Conservation (phyloP, 2,888 invertebrate genomes). For the Thyatira batis region DNA sequence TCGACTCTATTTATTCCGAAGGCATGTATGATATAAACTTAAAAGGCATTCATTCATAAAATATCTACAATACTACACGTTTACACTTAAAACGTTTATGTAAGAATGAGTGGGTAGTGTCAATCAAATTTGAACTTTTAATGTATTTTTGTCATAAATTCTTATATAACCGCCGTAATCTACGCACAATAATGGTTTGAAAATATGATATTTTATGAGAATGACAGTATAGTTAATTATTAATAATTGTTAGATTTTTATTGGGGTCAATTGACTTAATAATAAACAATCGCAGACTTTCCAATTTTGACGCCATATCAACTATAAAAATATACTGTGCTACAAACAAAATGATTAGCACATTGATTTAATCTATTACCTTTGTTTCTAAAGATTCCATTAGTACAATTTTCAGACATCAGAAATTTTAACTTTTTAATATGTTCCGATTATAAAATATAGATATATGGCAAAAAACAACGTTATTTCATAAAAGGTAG, state of each 20-base stretch:
- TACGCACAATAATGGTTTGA: background rate
- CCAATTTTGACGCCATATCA: background rate
- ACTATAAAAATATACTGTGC: background rate
- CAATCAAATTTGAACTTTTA: background rate
- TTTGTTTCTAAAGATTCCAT: too few species aligned
- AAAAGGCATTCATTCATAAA: background rate
- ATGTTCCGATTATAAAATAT: too few species aligned
- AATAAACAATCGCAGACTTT: conserved; percentile 1
- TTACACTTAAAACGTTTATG: background rate
- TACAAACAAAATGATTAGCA: too few species aligned
- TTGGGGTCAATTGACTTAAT: background rate
- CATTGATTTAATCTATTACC: too few species aligned
- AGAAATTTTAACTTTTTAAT: too few species aligned
- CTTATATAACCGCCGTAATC: background rate
- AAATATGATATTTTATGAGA: background rate
- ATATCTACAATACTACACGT: background rate
- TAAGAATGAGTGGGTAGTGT: background rate
- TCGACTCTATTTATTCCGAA: conserved; percentile 84
- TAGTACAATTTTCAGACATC: background rate
- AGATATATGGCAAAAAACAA: too few species aligned
- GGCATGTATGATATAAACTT: conserved; percentile 40
- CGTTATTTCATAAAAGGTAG: background rate
- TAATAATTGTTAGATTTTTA: background rate
- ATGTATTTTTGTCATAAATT: background rate
- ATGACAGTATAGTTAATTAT: background rate